phyloP scores from a whole-genome alignment of 2,113 vertebrate species.

The Phaethornis superciliosus region DNA sequence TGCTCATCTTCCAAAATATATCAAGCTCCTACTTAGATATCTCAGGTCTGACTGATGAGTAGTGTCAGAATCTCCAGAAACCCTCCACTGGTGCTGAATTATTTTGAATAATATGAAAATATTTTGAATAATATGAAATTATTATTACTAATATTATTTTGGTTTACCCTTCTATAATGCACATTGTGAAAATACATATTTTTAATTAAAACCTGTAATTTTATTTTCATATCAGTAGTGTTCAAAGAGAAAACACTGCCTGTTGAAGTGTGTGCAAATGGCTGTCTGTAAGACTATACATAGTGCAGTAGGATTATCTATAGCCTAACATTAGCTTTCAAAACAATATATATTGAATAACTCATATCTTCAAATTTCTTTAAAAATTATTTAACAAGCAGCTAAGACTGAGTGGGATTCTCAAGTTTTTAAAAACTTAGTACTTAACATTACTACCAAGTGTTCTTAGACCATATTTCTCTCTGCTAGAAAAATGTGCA shows the following conservation, averaged over 20 bases:
- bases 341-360: not conserved
- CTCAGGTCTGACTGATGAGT: not conserved
- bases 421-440: not conserved
- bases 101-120: too few species aligned
- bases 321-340: not conserved
- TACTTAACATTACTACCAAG: not conserved
- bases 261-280: not conserved
- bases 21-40: not conserved
- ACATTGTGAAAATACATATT: not conserved
- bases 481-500: not conserved
- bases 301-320: not conserved
- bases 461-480: not conserved
- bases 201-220: not conserved
- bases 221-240: not conserved
- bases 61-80: not conserved
- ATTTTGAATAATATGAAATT: too few species aligned
- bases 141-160: not conserved
- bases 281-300: not conserved
- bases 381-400: not conserved
- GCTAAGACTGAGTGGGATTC: not conserved
- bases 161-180: not conserved
- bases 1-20: not conserved
- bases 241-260: not conserved
- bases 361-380: not conserved
- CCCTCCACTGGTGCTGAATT: not conserved